Conservation (phyloP, 1,140 invertebrate species). For the Plodia interpunctella region DNA sequence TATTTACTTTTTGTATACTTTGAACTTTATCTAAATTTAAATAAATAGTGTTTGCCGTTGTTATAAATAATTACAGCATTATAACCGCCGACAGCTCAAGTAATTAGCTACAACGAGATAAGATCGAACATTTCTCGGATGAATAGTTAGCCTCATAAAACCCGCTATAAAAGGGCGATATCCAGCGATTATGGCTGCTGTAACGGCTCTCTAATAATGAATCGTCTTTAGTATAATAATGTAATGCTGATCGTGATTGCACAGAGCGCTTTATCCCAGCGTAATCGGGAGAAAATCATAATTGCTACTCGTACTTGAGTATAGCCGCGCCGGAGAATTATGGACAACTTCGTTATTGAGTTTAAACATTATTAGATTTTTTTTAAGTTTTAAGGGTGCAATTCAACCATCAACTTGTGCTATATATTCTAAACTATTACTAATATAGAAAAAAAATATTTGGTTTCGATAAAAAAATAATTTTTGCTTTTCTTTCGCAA, state of each 20-base stretch:
- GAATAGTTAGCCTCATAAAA: conserved; percentile 72
- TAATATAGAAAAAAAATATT: no score
- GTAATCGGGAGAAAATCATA: conserved; percentile 26
- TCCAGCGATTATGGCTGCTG: conserved; percentile 62
- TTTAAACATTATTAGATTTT: not conserved
- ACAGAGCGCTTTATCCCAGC: conserved; percentile 39
- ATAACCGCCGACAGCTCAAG: not conserved
- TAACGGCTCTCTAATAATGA: conserved; percentile 73
- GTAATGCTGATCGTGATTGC: conserved; percentile 51
- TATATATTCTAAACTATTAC: no score
- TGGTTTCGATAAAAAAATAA: no score
- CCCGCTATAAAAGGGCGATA: conserved; percentile 73
- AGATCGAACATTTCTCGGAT: conserved; percentile 59
- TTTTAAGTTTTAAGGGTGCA: not conserved
- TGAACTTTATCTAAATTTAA: no score
- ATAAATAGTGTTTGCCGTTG: not conserved
- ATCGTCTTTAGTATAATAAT: conserved; percentile 71
- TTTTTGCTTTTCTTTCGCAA: no score
- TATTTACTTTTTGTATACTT: no score
- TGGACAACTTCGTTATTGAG: not conserved
- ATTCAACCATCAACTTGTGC: no score
- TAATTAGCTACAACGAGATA: conserved; percentile 58
- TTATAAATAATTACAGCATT: not conserved
- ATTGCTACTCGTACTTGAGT: not conserved
- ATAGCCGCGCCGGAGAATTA: not conserved